These are phyloP conservation scores for Triplophysa dalaica DNA, from an alignment of 2,113 vertebrate genomes.

Conservation along the genomic window DNA sequence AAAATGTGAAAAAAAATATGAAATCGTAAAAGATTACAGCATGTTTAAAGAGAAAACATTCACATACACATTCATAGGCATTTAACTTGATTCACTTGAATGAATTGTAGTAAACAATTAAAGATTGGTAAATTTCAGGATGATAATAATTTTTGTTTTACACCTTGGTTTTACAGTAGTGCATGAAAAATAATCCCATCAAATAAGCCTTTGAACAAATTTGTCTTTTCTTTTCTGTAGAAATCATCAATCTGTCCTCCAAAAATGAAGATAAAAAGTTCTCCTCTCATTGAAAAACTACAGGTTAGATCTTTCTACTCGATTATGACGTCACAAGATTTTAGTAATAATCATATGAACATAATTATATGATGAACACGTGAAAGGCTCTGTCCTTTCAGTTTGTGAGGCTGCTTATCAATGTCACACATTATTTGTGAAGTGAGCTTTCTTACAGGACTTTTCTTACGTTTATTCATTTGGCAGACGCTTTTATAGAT, in stretches of 20 bases:
- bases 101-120: no score
- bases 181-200: not conserved
- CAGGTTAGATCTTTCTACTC: slow-evolving; percentile 63
- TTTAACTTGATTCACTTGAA: not conserved
- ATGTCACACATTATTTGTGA: not conserved
- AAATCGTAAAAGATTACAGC: no score
- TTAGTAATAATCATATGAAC: not conserved
- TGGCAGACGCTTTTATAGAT: no score
- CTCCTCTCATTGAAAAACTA: slow-evolving; percentile 70
- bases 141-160: not conserved
- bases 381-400: not conserved
- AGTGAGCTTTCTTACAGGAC: no score
- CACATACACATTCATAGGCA: no score
- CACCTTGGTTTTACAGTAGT: not conserved
- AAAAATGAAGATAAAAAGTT: slow-evolving; percentile 68
- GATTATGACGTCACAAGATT: not conserved
- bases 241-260: slow-evolving; percentile 52
- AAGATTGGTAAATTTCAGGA: no score
- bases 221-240: slow-evolving; percentile 54
- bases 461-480: no score
- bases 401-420: not conserved
- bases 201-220: not conserved
- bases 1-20: no score
- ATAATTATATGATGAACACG: not conserved
- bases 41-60: no score